A percentile compares a stretch with the other conserved stretches of the same genome.
Evolutionary conservation across 2,888 invertebrate species (phyloP).

Genomic region (Mactromeris polynyma): DNA sequence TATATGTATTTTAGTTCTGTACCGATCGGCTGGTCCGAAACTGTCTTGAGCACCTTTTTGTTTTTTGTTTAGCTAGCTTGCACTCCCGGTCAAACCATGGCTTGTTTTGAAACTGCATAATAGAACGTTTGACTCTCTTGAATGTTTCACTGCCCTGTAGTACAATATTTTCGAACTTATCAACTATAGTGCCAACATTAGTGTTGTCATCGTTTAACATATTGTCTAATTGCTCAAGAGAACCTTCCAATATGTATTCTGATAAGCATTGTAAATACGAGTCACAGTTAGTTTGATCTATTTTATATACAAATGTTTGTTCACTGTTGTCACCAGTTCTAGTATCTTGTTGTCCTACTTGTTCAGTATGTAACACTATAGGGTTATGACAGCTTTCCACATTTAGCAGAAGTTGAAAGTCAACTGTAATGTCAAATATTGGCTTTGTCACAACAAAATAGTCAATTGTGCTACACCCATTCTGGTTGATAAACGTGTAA

Average conservation of each 20-base stretch:
- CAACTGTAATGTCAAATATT: neutral
- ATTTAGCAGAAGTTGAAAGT: neutral
- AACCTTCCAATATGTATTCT: slow-evolving; percentile 8
- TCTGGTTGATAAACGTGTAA: slow-evolving; percentile 27
- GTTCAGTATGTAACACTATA: neutral
- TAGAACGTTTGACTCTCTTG: neutral
- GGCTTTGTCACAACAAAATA: slow-evolving; percentile 25
- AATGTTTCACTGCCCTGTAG: neutral
- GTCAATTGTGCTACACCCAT: slow-evolving; percentile 39
- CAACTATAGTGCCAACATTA: neutral
- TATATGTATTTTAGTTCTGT: neutral
- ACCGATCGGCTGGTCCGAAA: too few relatives aligned
- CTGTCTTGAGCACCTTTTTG: too few relatives aligned
- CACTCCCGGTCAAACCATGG: too few relatives aligned
- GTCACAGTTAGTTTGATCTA: slow-evolving; percentile 6
- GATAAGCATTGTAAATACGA: neutral
- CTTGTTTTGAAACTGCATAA: too few relatives aligned
- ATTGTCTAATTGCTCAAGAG: neutral
- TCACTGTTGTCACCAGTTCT: neutral
- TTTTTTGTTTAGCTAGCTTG: too few relatives aligned
- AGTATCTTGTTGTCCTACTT: neutral
- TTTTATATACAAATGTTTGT: neutral
- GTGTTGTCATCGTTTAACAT: neutral
- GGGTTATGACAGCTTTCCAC: neutral
- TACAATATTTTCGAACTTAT: slow-evolving; percentile 9